Conservation (phyloP, 2,888 invertebrate genomes). For the Mellilla xanthometata region DNA sequence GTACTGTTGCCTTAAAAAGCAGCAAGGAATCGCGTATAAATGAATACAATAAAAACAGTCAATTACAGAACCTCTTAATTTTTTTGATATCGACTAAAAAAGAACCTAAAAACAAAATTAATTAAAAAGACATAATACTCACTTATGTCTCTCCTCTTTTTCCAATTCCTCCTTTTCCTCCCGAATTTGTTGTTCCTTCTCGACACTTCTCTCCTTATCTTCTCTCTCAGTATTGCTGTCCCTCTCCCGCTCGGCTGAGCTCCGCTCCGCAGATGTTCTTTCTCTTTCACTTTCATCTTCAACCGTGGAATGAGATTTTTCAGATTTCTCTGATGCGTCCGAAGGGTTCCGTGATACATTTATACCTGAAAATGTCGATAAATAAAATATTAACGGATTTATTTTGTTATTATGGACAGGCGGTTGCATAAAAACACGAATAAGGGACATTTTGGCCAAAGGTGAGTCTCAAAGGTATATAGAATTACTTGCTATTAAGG, state of each 20-base stretch:
- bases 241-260: slow-evolving; percentile 36
- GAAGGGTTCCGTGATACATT: slow-evolving; percentile 74
- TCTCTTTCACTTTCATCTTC: slow-evolving; percentile 42
- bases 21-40: no score
- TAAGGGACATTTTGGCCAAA: no score
- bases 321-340: slow-evolving; percentile 61
- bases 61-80: no score
- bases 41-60: no score
- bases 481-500: no score
- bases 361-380: slow-evolving; percentile 42
- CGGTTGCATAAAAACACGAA: no score
- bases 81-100: no score
- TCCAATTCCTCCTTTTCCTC: slow-evolving; percentile 38
- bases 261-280: slow-evolving; percentile 33
- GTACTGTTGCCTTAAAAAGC: no score
- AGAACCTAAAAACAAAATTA: not conserved
- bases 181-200: slow-evolving; percentile 20
- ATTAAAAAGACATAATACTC: slow-evolving; percentile 28
- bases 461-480: no score
- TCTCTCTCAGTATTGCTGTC: slow-evolving; percentile 25
- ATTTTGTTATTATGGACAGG: no score
- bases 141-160: slow-evolving; percentile 48
- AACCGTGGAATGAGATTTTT: slow-evolving; percentile 37
- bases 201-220: slow-evolving; percentile 34
- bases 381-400: not conserved